Conservation (phyloP, 1,140 invertebrate species). For the Cardiocondyla obscurior region DNA sequence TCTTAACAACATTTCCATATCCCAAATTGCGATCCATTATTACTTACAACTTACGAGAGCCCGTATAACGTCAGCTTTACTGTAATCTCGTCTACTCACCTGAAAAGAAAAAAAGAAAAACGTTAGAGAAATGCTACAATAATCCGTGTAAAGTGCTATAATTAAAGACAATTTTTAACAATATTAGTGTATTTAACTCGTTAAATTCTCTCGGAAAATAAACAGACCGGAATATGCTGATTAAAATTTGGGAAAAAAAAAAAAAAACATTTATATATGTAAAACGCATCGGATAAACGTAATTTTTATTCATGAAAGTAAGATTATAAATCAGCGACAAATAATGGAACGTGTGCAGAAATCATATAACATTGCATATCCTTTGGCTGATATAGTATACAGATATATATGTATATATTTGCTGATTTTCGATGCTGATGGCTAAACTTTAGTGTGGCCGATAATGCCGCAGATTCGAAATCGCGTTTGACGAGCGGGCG, state of each 20-base stretch:
- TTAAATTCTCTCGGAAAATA: neutral
- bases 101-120: constrained; percentile 21
- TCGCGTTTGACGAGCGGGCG: neutral
- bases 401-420: too few species aligned
- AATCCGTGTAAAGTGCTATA: neutral
- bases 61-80: neutral
- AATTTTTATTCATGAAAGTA: constrained; percentile 7
- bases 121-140: neutral
- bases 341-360: neutral
- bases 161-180: neutral
- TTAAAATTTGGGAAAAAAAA: neutral
- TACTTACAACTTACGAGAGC: constrained; percentile 25
- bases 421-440: neutral
- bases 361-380: neutral
- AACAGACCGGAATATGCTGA: neutral
- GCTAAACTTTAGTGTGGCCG: neutral
- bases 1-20: constrained; percentile 51
- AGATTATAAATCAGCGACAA: neutral
- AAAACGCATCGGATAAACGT: neutral
- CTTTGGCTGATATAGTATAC: neutral
- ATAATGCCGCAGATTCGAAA: constrained; percentile 12
- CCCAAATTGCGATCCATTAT: constrained; percentile 42
- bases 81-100: constrained; percentile 32
- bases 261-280: neutral
- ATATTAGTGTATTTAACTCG: neutral